Percentiles rank a stretch among this genome's conserved stretches.
phyloP scores from a whole-genome alignment of 2,888 invertebrate species.

The Scelioninae gen. 2 region DNA sequence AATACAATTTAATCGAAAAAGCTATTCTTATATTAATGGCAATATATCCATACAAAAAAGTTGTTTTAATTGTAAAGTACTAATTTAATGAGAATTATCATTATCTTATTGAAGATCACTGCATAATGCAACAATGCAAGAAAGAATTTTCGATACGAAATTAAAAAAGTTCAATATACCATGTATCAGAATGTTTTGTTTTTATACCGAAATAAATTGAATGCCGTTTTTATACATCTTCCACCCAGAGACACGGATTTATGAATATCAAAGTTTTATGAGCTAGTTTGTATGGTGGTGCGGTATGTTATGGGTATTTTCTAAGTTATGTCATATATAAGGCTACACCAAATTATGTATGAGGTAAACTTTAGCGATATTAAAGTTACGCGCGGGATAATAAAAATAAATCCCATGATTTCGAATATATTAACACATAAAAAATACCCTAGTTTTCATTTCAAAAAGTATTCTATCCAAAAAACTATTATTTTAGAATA shows the following conservation, averaged over 20 bases:
- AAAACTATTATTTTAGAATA: too few species aligned
- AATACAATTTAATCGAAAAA: too few species aligned
- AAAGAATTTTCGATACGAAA: background rate
- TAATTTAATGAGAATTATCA: too few species aligned
- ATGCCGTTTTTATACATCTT: conserved; percentile 26
- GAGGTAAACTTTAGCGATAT: conserved; percentile 8
- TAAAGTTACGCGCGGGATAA: background rate
- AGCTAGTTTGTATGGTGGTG: conserved; percentile 23
- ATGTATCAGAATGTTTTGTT: conserved; percentile 11
- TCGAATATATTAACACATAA: too few species aligned
- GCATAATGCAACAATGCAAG: background rate
- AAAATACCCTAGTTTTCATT: too few species aligned
- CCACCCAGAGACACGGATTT: conserved; percentile 17
- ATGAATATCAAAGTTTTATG: conserved; percentile 35
- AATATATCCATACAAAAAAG: too few species aligned
- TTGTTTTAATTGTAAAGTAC: too few species aligned
- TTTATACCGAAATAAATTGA: conserved; percentile 31
- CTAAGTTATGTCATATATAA: conserved; percentile 31
- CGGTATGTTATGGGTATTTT: conserved; percentile 31
- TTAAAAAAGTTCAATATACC: conserved; percentile 16
- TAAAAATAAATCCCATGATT: too few species aligned
- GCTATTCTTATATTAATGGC: too few species aligned
- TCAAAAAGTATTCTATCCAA: too few species aligned
- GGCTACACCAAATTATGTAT: conserved; percentile 15
- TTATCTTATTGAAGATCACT: background rate